phyloP scores from a whole-genome alignment of 2,113 vertebrate species.

The Marcusenius ussheri region DNA sequence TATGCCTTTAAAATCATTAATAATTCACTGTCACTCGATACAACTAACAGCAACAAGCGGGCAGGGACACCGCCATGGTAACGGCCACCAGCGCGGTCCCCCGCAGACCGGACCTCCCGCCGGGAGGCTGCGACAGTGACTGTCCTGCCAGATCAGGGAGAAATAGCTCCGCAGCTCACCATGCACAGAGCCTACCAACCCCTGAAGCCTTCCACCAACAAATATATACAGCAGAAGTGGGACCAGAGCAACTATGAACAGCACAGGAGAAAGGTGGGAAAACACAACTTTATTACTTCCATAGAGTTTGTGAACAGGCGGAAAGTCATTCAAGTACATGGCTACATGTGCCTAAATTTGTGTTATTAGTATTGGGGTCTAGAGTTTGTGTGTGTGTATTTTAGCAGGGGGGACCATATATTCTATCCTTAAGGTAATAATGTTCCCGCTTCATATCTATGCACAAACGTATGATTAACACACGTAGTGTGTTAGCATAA shows the following conservation, averaged over 20 bases:
- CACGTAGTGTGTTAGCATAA: too few species aligned
- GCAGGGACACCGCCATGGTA: constrained; percentile 22
- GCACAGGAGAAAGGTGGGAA: constrained; percentile 56
- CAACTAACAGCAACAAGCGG: constrained; percentile 6
- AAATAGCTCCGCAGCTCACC: not conserved
- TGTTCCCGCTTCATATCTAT: too few species aligned
- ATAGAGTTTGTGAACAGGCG: not conserved
- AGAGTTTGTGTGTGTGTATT: too few species aligned
- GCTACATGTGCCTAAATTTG: too few species aligned
- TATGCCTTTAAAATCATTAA: constrained; percentile 23
- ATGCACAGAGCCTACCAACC: constrained; percentile 66
- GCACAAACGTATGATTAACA: too few species aligned
- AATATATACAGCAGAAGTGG: constrained; percentile 63
- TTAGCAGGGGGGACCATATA: too few species aligned
- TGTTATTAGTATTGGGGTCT: too few species aligned
- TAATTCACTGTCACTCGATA: constrained; percentile 39
- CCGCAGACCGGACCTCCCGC: constrained; percentile 8
- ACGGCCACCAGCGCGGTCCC: constrained; percentile 15
- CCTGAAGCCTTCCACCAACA: constrained; percentile 53
- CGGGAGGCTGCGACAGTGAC: too few species aligned
- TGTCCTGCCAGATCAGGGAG: not conserved
- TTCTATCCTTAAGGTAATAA: too few species aligned
- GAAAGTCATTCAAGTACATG: too few species aligned
- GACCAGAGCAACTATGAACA: constrained; percentile 49
- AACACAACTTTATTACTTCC: not conserved